A percentile compares a stretch with the other conserved stretches of the same genome.
phyloP scores from a whole-genome alignment of 2,113 vertebrate genomes.

The Malaclemys terrapin region DNA sequence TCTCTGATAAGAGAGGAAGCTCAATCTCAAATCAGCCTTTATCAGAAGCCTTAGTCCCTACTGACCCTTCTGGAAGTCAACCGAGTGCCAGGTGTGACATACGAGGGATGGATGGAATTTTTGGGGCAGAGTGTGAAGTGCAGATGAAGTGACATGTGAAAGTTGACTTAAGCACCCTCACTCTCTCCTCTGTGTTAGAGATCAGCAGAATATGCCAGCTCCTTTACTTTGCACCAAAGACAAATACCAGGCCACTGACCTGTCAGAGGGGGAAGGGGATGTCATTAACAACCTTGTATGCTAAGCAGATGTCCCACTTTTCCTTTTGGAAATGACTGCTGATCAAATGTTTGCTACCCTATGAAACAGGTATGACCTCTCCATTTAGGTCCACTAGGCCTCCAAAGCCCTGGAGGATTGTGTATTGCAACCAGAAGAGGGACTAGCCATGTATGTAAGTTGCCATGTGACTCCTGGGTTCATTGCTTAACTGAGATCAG shows the following conservation, averaged over 20 bases:
- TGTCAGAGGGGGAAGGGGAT: neutral
- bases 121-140: neutral
- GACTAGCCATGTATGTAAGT: neutral
- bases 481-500: constrained; percentile 36
- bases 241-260: constrained; percentile 31
- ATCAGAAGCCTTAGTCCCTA: constrained; percentile 41
- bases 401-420: neutral
- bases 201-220: neutral
- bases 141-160: constrained; percentile 16
- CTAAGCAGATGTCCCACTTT: neutral
- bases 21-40: neutral
- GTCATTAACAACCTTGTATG: neutral
- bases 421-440: neutral
- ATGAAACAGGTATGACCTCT: neutral
- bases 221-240: constrained; percentile 14
- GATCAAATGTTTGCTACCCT: constrained; percentile 5
- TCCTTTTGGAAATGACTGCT: constrained; percentile 37
- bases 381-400: neutral
- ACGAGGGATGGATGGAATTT: neutral
- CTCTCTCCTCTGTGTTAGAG: neutral
- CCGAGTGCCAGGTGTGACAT: constrained; percentile 20
- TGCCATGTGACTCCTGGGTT: neutral
- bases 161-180: constrained; percentile 26
- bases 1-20: neutral
- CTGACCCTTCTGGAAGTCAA: constrained; percentile 12